Base-by-base conservation (phyloP, 2,888 invertebrate genomes). In the Spialia ferax region DNA sequence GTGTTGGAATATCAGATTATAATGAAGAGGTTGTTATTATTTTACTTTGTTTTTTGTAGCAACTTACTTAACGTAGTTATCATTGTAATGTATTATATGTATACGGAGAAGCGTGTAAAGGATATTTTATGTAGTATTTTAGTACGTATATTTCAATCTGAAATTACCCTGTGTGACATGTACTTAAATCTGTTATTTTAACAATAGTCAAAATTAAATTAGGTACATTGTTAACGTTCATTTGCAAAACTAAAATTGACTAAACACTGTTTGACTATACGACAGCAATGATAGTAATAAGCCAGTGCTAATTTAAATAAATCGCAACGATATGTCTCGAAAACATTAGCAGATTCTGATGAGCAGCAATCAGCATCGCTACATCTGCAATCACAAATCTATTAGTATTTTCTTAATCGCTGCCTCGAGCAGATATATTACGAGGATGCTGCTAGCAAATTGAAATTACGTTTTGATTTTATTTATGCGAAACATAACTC, bases 321-420 rank as follows among this genome's bases (percentile, higher is more conserved):
- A 66, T 59, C 8, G 15, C 29, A 20, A 11, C 18, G 42, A 65
- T 10, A 29, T 52, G 38, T 65, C 52, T 52, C 59, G n/a, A 50
- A 57, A 65, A 52, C 65, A 66, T 66, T 54, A 60, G 59, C 29
- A 52, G 42, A 60, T 59, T 54, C 42, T 59, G 59, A 66, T 66
- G 66, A 26, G 60, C 35, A 57, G 57, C 64, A 29, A 66, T 65
- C 65, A 65, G 48, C 57, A 57, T 48, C 35, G 60, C 52, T 60
- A 54, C 59, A 65, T 54, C 52, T 60, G 54, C 42, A 60, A 42
- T 52, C 38, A 59, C 59, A 23, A 65, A 65, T 57, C 65, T 66
- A 66, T 66, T 60, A 66, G 65, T 54, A 66, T 66, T 66, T 66
- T 66, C 65, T 65, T 66, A 54, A 66, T 66, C 60, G 54, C 54